Conservation (phyloP, 2,888 invertebrate genomes). For the Ptychoptera albimana region DNA sequence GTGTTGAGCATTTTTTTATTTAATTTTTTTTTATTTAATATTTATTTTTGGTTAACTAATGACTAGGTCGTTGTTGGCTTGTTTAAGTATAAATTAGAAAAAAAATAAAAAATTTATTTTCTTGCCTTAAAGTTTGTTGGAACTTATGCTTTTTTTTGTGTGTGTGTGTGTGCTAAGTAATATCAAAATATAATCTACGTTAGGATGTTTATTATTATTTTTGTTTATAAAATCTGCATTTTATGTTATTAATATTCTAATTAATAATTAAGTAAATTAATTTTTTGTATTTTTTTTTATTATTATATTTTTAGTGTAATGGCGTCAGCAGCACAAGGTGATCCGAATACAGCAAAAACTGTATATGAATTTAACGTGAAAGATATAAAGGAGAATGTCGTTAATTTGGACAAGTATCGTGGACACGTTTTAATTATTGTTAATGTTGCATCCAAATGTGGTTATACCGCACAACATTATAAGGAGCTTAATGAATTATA, state of each 20-base stretch:
- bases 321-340: conserved; percentile 6
- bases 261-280: neutral
- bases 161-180: neutral
- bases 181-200: neutral
- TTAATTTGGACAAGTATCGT: conserved; percentile 22
- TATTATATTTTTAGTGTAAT: conserved; percentile 4
- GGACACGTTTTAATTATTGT: conserved; percentile 40
- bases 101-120: no score
- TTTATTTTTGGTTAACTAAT: no score
- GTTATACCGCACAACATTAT: conserved; percentile 38
- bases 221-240: neutral
- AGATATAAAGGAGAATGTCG: conserved; percentile 6
- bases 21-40: no score
- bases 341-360: conserved; percentile 7
- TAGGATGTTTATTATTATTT: neutral
- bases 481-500: conserved; percentile 37
- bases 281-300: neutral
- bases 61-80: no score
- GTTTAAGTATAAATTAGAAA: no score
- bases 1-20: no score
- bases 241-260: neutral
- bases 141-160: no score
- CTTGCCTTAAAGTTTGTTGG: no score
- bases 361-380: conserved; percentile 7
- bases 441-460: conserved; percentile 45